These are phyloP conservation scores for Acinonyx jubatus DNA, from an alignment of 2,113 vertebrate species.

Conservation along the genomic window DNA sequence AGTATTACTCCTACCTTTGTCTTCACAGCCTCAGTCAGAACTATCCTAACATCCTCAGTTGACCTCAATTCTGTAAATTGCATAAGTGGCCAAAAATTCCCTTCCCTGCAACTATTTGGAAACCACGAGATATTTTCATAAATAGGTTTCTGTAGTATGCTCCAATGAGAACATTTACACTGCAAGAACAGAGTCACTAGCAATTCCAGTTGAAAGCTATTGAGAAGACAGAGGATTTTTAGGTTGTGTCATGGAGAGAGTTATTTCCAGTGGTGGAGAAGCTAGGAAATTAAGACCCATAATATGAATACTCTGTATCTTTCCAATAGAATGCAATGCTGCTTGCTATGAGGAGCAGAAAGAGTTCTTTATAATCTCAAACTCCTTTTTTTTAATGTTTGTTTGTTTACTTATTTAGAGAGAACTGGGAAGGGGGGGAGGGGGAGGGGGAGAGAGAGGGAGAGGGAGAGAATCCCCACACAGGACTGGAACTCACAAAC, in stretches of 20 bases:
- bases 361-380: neutral
- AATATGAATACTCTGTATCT: neutral
- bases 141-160: constrained; percentile 40
- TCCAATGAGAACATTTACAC: neutral
- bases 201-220: neutral
- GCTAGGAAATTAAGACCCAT: neutral
- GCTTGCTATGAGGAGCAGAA: neutral
- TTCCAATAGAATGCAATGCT: neutral
- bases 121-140: constrained; percentile 63
- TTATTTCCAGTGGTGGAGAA: neutral
- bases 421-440: too few relatives aligned
- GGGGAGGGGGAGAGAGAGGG: fast-evolving
- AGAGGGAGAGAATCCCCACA: too few relatives aligned
- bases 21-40: constrained; percentile 19
- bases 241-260: neutral
- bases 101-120: constrained; percentile 64
- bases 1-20: constrained; percentile 47
- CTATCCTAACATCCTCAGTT: constrained; percentile 47
- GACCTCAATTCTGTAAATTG: constrained; percentile 81
- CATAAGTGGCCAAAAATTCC: constrained; percentile 81
- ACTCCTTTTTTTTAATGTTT: too few relatives aligned
- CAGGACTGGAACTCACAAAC: too few relatives aligned
- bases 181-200: neutral
- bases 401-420: too few relatives aligned
- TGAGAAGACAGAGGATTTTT: neutral